Conservation (phyloP, 2,113 vertebrate species). For the Prunella himalayana region DNA sequence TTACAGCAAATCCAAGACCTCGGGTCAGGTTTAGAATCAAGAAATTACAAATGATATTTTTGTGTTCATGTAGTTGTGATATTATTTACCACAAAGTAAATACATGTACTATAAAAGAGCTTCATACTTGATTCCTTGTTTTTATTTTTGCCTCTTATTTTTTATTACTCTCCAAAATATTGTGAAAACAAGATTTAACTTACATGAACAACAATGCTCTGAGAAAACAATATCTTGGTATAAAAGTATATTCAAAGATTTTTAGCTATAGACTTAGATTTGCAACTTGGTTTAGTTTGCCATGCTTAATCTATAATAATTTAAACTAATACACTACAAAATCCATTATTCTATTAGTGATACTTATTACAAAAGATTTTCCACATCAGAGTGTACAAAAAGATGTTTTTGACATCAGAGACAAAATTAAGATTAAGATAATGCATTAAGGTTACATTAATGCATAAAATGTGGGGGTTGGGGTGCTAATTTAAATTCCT, state of each 20-base stretch:
- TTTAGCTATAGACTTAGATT: neutral
- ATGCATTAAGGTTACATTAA: neutral
- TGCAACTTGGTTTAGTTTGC: neutral
- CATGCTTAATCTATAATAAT: neutral
- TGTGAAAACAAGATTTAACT: neutral
- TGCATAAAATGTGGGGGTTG: neutral
- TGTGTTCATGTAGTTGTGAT: neutral
- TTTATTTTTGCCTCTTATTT: neutral
- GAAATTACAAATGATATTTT: neutral
- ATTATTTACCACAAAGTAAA: neutral
- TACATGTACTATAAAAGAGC: neutral
- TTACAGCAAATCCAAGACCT: neutral
- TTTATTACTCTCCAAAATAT: neutral
- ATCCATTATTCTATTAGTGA: neutral
- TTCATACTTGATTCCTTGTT: neutral
- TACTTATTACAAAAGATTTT: neutral
- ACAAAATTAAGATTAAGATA: neutral
- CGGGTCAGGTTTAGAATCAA: neutral
- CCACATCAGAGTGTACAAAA: neutral
- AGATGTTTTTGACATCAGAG: neutral
- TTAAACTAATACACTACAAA: neutral
- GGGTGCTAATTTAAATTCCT: neutral
- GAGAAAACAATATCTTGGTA: neutral
- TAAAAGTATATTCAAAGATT: neutral
- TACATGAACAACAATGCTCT: neutral